Base-by-base conservation (phyloP, 2,888 invertebrate species). In the Sarcophaga carnaria region DNA sequence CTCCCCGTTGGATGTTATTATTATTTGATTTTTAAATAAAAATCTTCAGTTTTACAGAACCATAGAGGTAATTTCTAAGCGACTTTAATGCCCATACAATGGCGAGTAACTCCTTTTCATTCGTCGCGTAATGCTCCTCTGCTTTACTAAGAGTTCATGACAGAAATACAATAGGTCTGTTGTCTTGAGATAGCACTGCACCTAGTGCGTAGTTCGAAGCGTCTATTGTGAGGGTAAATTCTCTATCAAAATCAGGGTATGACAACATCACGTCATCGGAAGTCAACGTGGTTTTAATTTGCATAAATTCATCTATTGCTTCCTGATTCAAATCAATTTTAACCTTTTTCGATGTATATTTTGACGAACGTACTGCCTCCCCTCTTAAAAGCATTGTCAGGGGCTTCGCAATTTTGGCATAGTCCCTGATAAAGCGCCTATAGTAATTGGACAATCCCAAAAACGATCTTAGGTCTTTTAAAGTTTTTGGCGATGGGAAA, bases 171-270 rank as follows among this genome's bases (percentile, higher is more conserved):
- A 25, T 25, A 25, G 25, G 25, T 25, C 25, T 25, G 3, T 25
- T 25, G 25, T 25, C 64, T 45, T 84, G 79, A 62, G 72, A 47
- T 8, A 72, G 64, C 8, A 72, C 80, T 11, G 71, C 72, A 64
- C 72, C 71, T 11, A 80, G 22, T 8, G 80, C 71, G 62, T 71
- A 66, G 22, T 80, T 80, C 6, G 80, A 80, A 2, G 70, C 80
- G 14, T 80, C 64, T 10, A 64, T 80, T 25, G 64, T 80, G 2
- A 80, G 25, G 20, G 64, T 67, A 37, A 81, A 69, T 14, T 76
- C 72, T 63, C 74, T 86, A 49, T 69, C 49, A 20, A 67, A 62
- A 69, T 81, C 27, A 25, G 70, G 69, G n/a, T 74, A 84, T 25
- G 27, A 25, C 4, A 74, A n/a, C 49, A 72, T 60, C 12, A 78